Conservation (phyloP, 2,888 invertebrate species). For the Brachyptera putata region DNA sequence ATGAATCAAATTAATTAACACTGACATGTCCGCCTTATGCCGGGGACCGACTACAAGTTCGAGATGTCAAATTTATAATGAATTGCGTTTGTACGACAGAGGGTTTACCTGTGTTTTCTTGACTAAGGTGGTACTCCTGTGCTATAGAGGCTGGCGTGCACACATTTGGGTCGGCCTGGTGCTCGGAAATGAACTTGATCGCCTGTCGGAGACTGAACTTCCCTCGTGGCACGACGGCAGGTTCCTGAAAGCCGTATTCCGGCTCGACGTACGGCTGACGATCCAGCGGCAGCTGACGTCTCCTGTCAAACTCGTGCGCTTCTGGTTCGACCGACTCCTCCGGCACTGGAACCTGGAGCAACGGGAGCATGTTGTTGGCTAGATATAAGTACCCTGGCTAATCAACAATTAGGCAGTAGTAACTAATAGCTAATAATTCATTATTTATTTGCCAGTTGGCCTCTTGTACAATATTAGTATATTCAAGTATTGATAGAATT, state of each 20-base stretch:
- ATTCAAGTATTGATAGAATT: no score
- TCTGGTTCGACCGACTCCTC: conserved; percentile 36
- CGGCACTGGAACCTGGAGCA: neutral
- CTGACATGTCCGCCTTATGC: no score
- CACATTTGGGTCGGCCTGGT: conserved; percentile 57
- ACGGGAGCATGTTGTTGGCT: no score
- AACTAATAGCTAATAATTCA: no score
- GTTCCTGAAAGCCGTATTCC: conserved; percentile 67
- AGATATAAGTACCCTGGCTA: no score
- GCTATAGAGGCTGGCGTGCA: conserved; percentile 60
- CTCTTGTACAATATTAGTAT: no score
- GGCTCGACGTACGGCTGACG: conserved; percentile 50
- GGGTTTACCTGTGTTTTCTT: conserved; percentile 42
- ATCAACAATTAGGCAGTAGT: no score
- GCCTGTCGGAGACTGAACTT: conserved; percentile 60
- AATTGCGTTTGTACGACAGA: no score
- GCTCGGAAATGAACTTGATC: conserved; percentile 60
- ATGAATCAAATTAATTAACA: no score
- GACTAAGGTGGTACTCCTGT: conserved; percentile 61
- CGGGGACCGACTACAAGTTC: no score
- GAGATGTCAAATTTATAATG: no score
- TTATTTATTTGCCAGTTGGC: no score
- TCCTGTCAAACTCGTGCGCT: conserved; percentile 44
- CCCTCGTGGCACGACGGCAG: conserved; percentile 56
- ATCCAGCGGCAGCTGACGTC: conserved; percentile 57